phyloP scores from a whole-genome alignment of 2,888 invertebrate species.

The Caradrina clavipalpis region DNA sequence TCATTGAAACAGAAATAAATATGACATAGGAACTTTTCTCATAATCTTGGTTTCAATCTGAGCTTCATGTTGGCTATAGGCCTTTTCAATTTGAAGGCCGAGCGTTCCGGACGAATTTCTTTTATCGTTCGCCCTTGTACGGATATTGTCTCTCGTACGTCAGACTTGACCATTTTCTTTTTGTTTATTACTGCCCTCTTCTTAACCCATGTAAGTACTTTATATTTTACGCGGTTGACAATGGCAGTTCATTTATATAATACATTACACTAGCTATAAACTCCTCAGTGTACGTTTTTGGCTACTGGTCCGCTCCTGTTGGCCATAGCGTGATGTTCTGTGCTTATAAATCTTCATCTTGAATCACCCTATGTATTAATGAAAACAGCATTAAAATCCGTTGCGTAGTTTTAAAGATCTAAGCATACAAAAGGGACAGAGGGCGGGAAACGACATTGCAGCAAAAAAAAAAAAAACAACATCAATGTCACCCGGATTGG shows the following conservation, averaged over 20 bases:
- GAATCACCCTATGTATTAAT: no score
- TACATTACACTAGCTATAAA: no score
- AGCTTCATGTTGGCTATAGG: conserved; percentile 35
- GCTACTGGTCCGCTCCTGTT: no score
- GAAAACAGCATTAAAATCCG: no score
- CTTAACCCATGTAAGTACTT: conserved; percentile 1
- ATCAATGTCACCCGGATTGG: not conserved
- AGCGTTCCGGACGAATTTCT: conserved; percentile 31
- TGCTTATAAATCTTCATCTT: no score
- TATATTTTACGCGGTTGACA: conserved; percentile 6
- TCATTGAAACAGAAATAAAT: conserved; percentile 15
- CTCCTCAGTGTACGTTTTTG: no score
- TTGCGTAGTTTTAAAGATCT: no score
- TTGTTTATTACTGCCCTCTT: conserved; percentile 22
- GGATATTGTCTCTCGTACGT: conserved; percentile 46
- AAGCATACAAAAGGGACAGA: no score
- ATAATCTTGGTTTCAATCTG: conserved; percentile 42
- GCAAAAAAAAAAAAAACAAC: no score
- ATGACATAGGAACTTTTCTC: conserved; percentile 28
- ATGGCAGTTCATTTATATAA: not conserved
- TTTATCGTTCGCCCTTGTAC: conserved; percentile 43
- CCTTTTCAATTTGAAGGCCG: conserved; percentile 47
- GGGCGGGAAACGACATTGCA: no score
- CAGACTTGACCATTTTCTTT: conserved; percentile 37
- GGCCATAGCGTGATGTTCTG: no score